phyloP scores from a whole-genome alignment of 2,113 vertebrate species.

The Patagioenas fasciata region DNA sequence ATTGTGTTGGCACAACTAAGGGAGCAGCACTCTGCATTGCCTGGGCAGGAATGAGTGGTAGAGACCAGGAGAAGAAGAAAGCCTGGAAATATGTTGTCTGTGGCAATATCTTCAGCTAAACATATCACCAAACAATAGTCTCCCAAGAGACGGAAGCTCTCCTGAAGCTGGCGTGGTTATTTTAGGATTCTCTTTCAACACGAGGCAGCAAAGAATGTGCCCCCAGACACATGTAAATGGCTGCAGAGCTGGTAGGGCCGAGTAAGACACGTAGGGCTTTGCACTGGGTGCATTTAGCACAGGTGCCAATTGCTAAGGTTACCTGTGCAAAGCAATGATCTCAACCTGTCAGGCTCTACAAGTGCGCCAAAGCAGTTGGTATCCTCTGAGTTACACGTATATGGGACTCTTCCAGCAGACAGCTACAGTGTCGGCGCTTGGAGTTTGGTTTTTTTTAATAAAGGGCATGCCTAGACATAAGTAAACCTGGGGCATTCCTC shows the following conservation, averaged over 20 bases:
- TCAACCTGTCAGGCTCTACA: slow-evolving; percentile 2
- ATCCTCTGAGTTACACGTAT: neutral
- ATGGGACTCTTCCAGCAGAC: slow-evolving; percentile 46
- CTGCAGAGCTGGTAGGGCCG: slow-evolving; percentile 15
- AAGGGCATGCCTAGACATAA: slow-evolving; percentile 66
- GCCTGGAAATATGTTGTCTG: slow-evolving; percentile 53
- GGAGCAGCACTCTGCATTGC: neutral
- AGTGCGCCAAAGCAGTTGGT: slow-evolving; percentile 4
- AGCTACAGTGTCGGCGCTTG: slow-evolving; percentile 17
- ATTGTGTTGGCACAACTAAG: slow-evolving; percentile 12
- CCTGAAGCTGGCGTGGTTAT: slow-evolving; percentile 58
- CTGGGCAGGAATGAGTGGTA: slow-evolving; percentile 48
- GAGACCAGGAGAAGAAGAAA: slow-evolving; percentile 48
- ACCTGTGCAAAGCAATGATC: slow-evolving; percentile 38
- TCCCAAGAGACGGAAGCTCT: slow-evolving; percentile 61
- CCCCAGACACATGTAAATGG: slow-evolving; percentile 47
- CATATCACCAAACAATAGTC: slow-evolving; percentile 65
- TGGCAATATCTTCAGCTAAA: slow-evolving; percentile 62
- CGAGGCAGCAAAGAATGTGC: slow-evolving; percentile 43
- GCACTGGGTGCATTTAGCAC: neutral
- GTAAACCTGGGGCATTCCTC: slow-evolving; percentile 57
- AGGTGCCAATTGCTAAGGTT: slow-evolving; percentile 60
- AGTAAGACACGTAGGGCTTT: neutral
- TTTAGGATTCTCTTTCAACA: slow-evolving; percentile 63
- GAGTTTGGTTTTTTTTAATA: neutral